Conservation (phyloP, 1,140 invertebrate genomes). For the Sitodiplosis mosellana region DNA sequence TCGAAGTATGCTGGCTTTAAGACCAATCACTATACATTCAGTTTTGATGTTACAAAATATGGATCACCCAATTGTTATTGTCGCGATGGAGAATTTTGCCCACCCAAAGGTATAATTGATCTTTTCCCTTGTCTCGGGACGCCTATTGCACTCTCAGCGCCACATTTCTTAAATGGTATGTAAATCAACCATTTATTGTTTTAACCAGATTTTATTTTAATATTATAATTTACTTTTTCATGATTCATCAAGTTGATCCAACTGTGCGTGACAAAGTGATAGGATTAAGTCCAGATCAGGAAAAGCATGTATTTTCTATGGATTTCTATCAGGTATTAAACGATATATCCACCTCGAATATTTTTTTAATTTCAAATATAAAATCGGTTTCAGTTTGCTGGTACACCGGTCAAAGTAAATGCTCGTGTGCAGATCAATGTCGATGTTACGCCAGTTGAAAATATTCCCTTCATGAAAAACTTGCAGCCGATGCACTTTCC, state of each 20-base stretch:
- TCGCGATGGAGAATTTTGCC: conserved; percentile 28
- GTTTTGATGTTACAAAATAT: conserved; percentile 39
- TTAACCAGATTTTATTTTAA: no score
- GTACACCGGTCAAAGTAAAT: conserved; percentile 41
- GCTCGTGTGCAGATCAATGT: conserved; percentile 58
- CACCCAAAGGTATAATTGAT: conserved; percentile 51
- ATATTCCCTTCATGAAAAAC: conserved; percentile 42
- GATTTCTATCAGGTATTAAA: no score
- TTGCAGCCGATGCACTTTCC: conserved; percentile 40
- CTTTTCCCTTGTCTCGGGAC: conserved; percentile 34
- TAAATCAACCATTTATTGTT: no score
- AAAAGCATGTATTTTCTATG: no score
- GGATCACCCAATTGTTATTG: conserved; percentile 46
- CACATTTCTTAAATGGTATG: conserved; percentile 65
- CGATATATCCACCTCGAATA: no score
- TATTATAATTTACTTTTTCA: no score
- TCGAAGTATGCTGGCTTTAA: conserved; percentile 43
- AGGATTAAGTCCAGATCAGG: no score
- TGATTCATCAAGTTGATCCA: no score
- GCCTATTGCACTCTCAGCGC: conserved; percentile 32
- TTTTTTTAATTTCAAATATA: no score
- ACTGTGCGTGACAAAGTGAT: no score
- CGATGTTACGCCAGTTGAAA: conserved; percentile 37
- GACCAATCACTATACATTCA: conserved; percentile 42
- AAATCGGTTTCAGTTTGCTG: conserved; percentile 31